phyloP scores from a whole-genome alignment of 1,140 invertebrate genomes.

The Bombus balteatus region DNA sequence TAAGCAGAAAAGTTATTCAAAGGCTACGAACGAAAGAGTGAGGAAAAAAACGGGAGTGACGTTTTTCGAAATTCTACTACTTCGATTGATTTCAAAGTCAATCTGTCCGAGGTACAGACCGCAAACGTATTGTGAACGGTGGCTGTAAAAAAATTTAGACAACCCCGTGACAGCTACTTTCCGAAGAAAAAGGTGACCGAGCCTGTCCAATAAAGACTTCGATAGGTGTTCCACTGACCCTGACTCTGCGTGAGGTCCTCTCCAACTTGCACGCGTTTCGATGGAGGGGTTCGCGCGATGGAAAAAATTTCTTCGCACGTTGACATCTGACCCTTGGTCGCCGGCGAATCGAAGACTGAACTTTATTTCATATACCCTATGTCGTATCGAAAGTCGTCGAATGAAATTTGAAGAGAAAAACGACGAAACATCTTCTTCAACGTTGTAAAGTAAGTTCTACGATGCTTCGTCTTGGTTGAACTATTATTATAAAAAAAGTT shows the following conservation, averaged over 20 bases:
- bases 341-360: slow-evolving; percentile 12
- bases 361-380: neutral
- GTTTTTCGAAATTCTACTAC: slow-evolving; percentile 46
- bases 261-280: slow-evolving; percentile 61
- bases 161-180: slow-evolving; percentile 62
- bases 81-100: slow-evolving; percentile 54
- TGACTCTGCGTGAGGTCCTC: slow-evolving; percentile 77
- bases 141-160: slow-evolving; percentile 4
- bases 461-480: neutral
- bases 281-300: slow-evolving; percentile 60
- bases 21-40: neutral
- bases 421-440: neutral
- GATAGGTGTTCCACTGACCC: slow-evolving; percentile 75
- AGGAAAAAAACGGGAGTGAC: slow-evolving; percentile 33
- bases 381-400: neutral
- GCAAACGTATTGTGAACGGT: slow-evolving; percentile 42
- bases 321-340: slow-evolving; percentile 62
- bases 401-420: neutral
- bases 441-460: neutral
- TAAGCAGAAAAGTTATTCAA: slow-evolving; percentile 27
- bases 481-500: neutral
- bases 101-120: slow-evolving; percentile 18
- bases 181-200: slow-evolving; percentile 71
- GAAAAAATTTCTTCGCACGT: slow-evolving; percentile 59
- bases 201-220: slow-evolving; percentile 62